Evolutionary conservation across 2,888 invertebrate genomes (phyloP).

Genomic region (Dysmachus trigonus): DNA sequence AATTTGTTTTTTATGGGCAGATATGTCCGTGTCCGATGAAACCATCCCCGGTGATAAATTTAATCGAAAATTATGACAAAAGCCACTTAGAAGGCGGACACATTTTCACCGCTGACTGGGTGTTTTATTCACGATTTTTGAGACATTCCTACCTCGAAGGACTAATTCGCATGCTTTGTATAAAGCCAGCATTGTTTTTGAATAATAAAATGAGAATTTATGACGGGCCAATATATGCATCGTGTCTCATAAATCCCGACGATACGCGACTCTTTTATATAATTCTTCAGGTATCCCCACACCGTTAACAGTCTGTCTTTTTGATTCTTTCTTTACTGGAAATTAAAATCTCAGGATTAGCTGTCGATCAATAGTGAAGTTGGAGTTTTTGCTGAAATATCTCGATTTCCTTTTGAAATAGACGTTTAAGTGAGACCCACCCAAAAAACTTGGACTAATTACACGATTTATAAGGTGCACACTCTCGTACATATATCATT

Average conservation of each 20-base stretch:
- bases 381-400: not conserved
- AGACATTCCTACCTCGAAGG: not conserved
- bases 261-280: constrained; percentile 2
- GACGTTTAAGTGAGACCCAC: not conserved
- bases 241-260: constrained; percentile 4
- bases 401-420: not conserved
- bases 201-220: constrained; percentile 8
- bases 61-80: constrained; percentile 10
- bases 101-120: not conserved
- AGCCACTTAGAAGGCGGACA: not conserved
- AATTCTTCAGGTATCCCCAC: not conserved
- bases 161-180: not conserved
- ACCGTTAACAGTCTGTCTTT: not conserved
- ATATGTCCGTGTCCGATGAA: not conserved
- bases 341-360: not conserved
- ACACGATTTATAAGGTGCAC: not conserved
- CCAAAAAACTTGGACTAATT: not conserved
- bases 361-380: not conserved
- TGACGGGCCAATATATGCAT: not conserved
- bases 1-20: not conserved
- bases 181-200: not conserved
- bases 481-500: not conserved
- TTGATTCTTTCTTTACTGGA: not conserved
- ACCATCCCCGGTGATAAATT: not conserved
- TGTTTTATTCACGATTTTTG: not conserved